These are phyloP conservation scores for Eremobia ochroleuca DNA, from an alignment of 2,888 invertebrate species.

Conservation along the genomic window DNA sequence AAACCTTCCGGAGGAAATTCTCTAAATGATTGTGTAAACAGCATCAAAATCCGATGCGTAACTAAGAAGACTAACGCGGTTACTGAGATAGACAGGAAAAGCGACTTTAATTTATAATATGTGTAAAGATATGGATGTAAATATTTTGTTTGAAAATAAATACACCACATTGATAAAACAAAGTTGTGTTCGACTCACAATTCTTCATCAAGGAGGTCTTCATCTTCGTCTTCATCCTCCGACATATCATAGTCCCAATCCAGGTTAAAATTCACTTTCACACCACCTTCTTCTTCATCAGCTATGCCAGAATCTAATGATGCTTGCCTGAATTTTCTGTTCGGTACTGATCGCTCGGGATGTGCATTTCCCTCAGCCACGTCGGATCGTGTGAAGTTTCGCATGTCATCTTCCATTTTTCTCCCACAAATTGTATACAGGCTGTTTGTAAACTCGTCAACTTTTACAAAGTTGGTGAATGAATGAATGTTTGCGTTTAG, in stretches of 20 bases:
- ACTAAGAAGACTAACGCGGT: not conserved
- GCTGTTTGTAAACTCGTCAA: slow-evolving; percentile 56
- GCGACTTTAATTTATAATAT: too few relatives aligned
- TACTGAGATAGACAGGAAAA: not conserved
- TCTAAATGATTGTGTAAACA: not conserved
- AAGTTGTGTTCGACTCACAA: slow-evolving; percentile 29
- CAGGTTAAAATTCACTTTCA: slow-evolving; percentile 62
- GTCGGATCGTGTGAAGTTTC: slow-evolving; percentile 73
- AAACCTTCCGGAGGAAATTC: not conserved
- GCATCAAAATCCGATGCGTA: not conserved
- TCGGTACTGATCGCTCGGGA: slow-evolving; percentile 38
- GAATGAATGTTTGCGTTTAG: too few relatives aligned
- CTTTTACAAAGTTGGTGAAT: slow-evolving; percentile 25
- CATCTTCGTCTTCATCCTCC: slow-evolving; percentile 76
- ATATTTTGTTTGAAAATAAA: slow-evolving; percentile 8
- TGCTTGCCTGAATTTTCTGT: slow-evolving; percentile 67
- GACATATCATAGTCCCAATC: slow-evolving; percentile 76
- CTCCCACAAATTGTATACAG: slow-evolving; percentile 71
- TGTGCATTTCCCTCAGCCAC: slow-evolving; percentile 67
- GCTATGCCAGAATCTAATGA: slow-evolving; percentile 78
- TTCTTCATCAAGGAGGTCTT: slow-evolving; percentile 61
- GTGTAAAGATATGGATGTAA: too few relatives aligned
- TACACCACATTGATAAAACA: not conserved
- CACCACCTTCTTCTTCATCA: slow-evolving; percentile 68
- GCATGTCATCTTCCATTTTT: slow-evolving; percentile 68